Conservation (phyloP, 2,113 vertebrate species). For the Eonycteris spelaea region DNA sequence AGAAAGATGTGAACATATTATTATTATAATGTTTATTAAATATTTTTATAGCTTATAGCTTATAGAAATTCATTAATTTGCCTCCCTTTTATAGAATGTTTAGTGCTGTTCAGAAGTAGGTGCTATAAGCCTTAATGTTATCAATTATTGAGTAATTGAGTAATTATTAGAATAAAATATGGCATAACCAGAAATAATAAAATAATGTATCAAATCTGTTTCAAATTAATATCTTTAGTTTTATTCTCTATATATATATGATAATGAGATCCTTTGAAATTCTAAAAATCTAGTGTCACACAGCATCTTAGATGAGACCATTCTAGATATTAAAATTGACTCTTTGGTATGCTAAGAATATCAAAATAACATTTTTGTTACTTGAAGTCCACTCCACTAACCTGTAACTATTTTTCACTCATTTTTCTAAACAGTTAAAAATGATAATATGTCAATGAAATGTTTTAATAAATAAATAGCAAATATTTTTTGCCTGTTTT, state of each 20-base stretch:
- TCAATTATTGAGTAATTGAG: neutral
- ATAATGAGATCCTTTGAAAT: neutral
- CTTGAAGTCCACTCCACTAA: neutral
- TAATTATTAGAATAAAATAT: neutral
- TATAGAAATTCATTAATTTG: neutral
- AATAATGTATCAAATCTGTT: neutral
- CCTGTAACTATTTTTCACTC: neutral
- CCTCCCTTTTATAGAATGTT: neutral
- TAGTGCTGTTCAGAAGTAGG: neutral
- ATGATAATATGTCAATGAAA: neutral
- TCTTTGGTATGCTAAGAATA: neutral
- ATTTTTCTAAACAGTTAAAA: neutral
- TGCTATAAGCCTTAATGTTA: neutral
- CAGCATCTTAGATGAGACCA: neutral
- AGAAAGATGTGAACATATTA: neutral
- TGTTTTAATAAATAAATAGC: neutral
- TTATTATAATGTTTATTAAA: constrained; percentile 47
- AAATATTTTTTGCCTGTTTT: neutral
- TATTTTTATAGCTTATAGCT: neutral
- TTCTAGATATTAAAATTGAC: constrained; percentile 11
- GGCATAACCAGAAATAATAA: neutral
- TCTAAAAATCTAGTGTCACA: neutral
- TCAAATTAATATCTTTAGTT: neutral
- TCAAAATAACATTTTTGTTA: neutral
- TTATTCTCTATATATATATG: neutral